A percentile compares a stretch with the other conserved stretches of the same genome.
These are phyloP conservation scores for Tenodera sinensis DNA, from an alignment of 2,888 invertebrate species.

Conservation along the genomic window DNA sequence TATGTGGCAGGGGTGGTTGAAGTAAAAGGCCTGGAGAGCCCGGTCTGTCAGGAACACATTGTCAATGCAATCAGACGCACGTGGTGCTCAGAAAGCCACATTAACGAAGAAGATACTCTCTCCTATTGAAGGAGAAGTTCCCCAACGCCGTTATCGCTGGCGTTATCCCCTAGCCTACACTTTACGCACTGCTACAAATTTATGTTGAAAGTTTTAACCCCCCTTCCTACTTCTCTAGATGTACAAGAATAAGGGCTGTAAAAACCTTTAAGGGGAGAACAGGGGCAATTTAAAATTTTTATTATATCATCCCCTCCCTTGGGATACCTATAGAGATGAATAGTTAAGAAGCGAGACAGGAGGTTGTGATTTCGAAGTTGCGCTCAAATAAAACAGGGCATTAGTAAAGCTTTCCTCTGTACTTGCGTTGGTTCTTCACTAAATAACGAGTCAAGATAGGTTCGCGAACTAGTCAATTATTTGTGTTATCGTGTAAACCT, in stretches of 20 bases:
- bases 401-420: too few species aligned
- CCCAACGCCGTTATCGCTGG: not conserved
- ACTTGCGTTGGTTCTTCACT: too few species aligned
- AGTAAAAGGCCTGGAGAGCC: too few species aligned
- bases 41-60: too few species aligned
- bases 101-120: not conserved
- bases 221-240: not conserved
- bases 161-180: not conserved
- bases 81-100: not conserved
- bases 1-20: too few species aligned
- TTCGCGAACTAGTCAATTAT: too few species aligned
- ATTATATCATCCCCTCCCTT: not conserved
- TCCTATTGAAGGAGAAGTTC: not conserved
- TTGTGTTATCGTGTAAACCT: too few species aligned
- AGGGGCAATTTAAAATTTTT: conserved; percentile 13
- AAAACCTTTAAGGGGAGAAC: conserved; percentile 6
- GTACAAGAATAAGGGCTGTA: conserved; percentile 5
- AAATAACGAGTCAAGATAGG: too few species aligned
- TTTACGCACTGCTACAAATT: not conserved
- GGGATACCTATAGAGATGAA: not conserved
- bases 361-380: not conserved
- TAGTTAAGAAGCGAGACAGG: not conserved
- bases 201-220: not conserved
- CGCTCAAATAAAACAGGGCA: not conserved
- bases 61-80: too few species aligned